These are phyloP conservation scores for Ditula angustiorana DNA, from an alignment of 2,888 invertebrate genomes.

Conservation along the genomic window DNA sequence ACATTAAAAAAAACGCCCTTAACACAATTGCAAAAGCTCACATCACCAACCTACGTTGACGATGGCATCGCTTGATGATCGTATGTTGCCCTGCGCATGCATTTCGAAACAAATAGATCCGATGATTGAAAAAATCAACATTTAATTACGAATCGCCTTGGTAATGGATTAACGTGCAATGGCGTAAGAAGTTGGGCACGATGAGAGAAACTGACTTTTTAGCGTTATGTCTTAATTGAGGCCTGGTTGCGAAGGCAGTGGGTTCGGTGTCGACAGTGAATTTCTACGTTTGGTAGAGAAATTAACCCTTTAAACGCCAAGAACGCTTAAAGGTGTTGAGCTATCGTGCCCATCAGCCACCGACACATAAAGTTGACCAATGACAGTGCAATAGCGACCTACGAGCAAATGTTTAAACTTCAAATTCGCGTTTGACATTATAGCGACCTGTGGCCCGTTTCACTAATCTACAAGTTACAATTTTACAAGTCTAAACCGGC, in stretches of 20 bases:
- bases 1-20: neutral
- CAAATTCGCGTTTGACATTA: too few species aligned
- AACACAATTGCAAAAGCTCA: neutral
- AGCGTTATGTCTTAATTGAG: slow-evolving; percentile 30
- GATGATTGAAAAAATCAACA: slow-evolving; percentile 23
- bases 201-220: slow-evolving; percentile 29
- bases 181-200: slow-evolving; percentile 3
- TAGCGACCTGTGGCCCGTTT: too few species aligned
- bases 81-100: neutral
- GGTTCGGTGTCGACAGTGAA: neutral
- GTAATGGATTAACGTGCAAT: slow-evolving; percentile 29
- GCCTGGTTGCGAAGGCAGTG: slow-evolving; percentile 11
- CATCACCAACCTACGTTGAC: neutral
- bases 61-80: neutral
- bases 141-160: slow-evolving; percentile 33
- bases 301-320: too few species aligned
- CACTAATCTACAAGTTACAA: too few species aligned
- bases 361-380: too few species aligned
- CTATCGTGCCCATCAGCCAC: too few species aligned
- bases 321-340: too few species aligned
- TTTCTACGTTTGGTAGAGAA: neutral
- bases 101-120: slow-evolving; percentile 8
- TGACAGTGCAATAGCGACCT: too few species aligned
- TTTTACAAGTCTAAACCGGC: too few species aligned
- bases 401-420: too few species aligned